A percentile compares a stretch with the other conserved stretches of the same genome.
Conservation (phyloP, 2,113 vertebrate genomes). For the Melanocharis versteri region DNA sequence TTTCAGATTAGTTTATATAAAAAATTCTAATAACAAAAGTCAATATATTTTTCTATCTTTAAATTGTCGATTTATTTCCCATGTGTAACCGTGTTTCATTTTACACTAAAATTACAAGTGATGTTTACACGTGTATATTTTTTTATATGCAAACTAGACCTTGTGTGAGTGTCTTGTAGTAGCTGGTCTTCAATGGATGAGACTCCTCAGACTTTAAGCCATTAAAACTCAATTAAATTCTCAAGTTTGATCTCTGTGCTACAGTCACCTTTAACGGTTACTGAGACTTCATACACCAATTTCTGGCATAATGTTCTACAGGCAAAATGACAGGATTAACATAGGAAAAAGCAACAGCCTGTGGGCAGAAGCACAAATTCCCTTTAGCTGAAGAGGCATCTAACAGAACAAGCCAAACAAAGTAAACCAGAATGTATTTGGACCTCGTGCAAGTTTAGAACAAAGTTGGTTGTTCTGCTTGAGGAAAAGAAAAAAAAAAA, state of each 20-base stretch:
- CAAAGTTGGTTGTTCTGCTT: neutral
- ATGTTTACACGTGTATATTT: rapidly evolving
- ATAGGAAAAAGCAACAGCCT: neutral
- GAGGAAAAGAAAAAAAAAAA: neutral
- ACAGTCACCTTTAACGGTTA: neutral
- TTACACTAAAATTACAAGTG: neutral
- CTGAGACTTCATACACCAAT: neutral
- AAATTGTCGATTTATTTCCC: neutral
- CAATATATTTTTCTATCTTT: neutral
- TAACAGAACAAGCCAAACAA: neutral
- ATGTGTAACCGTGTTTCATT: neutral
- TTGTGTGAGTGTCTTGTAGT: neutral
- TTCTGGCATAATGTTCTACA: neutral
- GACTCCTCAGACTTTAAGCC: neutral
- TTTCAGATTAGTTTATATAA: neutral
- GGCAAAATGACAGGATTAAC: neutral
- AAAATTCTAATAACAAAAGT: neutral
- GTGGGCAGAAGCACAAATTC: neutral
- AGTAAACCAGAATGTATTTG: neutral
- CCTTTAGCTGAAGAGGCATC: neutral
- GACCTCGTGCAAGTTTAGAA: neutral
- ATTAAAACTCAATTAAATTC: neutral
- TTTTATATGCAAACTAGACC: neutral
- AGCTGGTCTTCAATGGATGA: neutral
- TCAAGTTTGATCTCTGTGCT: neutral